phyloP scores from a whole-genome alignment of 2,113 vertebrate species.

The Onychostruthus taczanowskii region DNA sequence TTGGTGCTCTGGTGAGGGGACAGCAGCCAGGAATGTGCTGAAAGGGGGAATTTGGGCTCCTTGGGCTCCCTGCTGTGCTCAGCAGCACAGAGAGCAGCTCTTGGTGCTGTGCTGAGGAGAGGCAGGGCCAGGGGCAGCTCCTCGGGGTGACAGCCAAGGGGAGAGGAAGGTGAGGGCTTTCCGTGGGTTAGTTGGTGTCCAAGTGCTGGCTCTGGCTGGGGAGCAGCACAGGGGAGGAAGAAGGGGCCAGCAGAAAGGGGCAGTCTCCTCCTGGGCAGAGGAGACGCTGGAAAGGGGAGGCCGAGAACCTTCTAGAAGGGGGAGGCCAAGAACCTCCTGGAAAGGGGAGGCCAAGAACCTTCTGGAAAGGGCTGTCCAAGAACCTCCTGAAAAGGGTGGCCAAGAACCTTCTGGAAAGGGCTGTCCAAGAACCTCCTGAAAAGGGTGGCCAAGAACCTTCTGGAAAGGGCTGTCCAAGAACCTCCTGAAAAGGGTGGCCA shows the following conservation, averaged over 20 bases:
- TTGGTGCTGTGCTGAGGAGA: accelerated
- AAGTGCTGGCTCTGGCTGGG: neutral
- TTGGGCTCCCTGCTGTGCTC: accelerated
- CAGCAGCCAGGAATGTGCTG: accelerated
- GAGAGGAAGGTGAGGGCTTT: accelerated
- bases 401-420: no score
- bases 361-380: no score
- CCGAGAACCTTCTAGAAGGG: no score
- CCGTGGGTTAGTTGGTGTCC: accelerated
- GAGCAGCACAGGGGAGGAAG: neutral
- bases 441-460: neutral
- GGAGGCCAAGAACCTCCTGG: neutral
- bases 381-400: neutral
- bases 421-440: neutral
- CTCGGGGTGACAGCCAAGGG: accelerated
- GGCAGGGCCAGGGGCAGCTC: neutral
- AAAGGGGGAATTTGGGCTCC: accelerated
- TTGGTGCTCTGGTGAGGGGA: accelerated
- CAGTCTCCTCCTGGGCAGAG: no score
- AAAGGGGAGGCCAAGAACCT: no score
- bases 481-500: no score
- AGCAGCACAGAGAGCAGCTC: accelerated
- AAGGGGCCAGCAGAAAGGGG: neutral
- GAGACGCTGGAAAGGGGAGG: neutral
- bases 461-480: no score